Evolutionary conservation across 2,113 vertebrate genomes (phyloP), one percentile per base, ranked within the genome.

Genomic region (Monopterus albus): DNA sequence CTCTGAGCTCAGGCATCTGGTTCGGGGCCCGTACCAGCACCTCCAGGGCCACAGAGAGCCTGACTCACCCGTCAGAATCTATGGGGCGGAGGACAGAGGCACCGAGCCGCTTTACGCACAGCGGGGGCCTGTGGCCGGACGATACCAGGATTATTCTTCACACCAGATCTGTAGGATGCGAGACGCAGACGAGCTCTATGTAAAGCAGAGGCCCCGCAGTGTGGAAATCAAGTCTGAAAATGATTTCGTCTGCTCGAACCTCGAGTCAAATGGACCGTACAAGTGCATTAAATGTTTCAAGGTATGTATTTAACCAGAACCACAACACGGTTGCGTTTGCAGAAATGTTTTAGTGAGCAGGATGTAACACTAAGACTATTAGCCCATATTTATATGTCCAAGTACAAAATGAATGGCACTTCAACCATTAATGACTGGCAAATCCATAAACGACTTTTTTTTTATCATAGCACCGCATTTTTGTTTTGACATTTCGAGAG

Each of bases 261-360:
- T 96, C 28, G 92, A 96, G 18, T 83, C 95, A 38, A 94, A 87
- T 47, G 84, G 92, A 33, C 93, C 96, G 26, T 99, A 94, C 80
- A 98, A 96, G 79, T 99, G 97, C 84, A 88, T 97, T 67, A 99
- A 98, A 77, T 99, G 97, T 88, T 95, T 94, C 82, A 99, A 99
- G 96, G 97, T 99, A 31, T 7, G 29, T 31, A 7, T 39, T 13
- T 29, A 2, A 12, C 8, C 9, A 5, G 39, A 58, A 3, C 6
- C 15, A 35, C 1, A 21, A 23, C 12, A 23, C 1, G 17, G 3
- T 5, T 31, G 26, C 8, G 18, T 15, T 33, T 42, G 4, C 5
- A 18, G 14, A 28, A 11, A 52, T 18, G 5, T 28, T 31, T n/a
- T n/a, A n/a, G n/a, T n/a, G n/a, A n/a, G n/a, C n/a, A n/a, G n/a